A percentile compares a stretch with the other conserved stretches of the same genome.
phyloP scores from a whole-genome alignment of 2,113 vertebrate species.

The Hystrix brachyura region DNA sequence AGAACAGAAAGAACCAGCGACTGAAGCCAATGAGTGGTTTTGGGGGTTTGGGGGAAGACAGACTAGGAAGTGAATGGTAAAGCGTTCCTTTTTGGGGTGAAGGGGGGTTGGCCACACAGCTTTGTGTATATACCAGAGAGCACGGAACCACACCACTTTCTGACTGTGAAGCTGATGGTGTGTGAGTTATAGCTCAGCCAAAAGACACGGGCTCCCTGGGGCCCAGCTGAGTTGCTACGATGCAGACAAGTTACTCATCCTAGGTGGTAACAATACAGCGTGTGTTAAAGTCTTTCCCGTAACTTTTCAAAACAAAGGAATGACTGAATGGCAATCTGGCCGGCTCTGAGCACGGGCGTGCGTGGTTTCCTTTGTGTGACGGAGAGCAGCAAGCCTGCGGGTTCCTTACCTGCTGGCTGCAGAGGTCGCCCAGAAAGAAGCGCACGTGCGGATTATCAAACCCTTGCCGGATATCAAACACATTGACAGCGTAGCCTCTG shows the following conservation, averaged over 20 bases:
- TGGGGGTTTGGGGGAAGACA: neutral
- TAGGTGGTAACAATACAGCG: neutral
- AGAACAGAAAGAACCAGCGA: neutral
- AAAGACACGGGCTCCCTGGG: neutral
- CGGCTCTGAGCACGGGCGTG: neutral
- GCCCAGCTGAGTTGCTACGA: neutral
- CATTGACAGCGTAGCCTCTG: conserved; percentile 92
- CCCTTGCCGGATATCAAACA: conserved; percentile 95
- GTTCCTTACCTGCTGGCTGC: conserved; percentile 91
- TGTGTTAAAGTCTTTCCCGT: neutral
- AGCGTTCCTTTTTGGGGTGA: neutral
- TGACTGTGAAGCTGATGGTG: neutral
- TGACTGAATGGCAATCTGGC: neutral
- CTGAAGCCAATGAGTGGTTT: neutral
- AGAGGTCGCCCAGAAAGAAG: conserved; percentile 96
- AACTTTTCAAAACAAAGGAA: neutral
- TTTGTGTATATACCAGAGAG: neutral
- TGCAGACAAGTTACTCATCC: neutral
- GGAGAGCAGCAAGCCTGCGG: neutral
- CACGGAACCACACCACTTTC: neutral
- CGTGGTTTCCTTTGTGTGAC: neutral
- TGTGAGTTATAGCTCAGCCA: neutral
- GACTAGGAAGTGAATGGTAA: rapidly evolving
- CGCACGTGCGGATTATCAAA: conserved; percentile 90
- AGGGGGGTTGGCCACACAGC: neutral